Base-by-base conservation (phyloP, 1,140 invertebrate species). In the Drosophila suzukii region DNA sequence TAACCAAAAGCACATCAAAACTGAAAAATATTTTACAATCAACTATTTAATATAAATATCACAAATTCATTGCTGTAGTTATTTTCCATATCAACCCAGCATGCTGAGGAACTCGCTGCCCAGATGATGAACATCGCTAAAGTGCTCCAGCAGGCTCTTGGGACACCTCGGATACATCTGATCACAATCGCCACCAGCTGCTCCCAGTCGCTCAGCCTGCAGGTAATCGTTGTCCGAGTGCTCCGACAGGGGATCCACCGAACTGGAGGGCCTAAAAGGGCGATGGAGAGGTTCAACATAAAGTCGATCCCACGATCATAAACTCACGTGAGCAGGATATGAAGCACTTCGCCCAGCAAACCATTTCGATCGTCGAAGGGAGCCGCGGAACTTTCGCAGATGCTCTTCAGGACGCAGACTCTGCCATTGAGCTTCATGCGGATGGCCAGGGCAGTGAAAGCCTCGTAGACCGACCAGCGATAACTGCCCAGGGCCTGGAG, bases 311-410 rank as follows among this genome's bases (percentile, higher is more conserved):
- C 55, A 63, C 60, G n/a, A 60, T 60, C 55, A 34, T 10, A 27
- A 34, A 81, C 94, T 94, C 93, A 95, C 95, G 95, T 95, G 77
- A 96, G 93, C 75, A 96, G 91, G 78, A 95, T 93, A 90, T 95
- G 95, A 41, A 96, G 92, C 76, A 96, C 92, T 93, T 96, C 94
- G 20, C 94, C 94, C 67, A 95, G 91, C 73, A 96, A 93, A 36
- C 95, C 95, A 77, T 94, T 93, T 76, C 94, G 93, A 78, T 93
- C 93, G 67, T 93, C 93, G 66, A 96, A 94, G 62, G 95, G 95
- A 24, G 94, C 93, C 59, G 94, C 93, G 0, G 95, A 94, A n/a
- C 94, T 94, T 91, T 96, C 96, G 81, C 96, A 97, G 90, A 97
- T 95, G 67, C 94, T 94, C 84, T 94, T 94, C 55, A 96, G 93